A percentile compares a stretch with the other conserved stretches of the same genome.
These are phyloP conservation scores for Ficedula albicollis DNA, from an alignment of 2,797 vertebrate genomes.

Conservation along the genomic window DNA sequence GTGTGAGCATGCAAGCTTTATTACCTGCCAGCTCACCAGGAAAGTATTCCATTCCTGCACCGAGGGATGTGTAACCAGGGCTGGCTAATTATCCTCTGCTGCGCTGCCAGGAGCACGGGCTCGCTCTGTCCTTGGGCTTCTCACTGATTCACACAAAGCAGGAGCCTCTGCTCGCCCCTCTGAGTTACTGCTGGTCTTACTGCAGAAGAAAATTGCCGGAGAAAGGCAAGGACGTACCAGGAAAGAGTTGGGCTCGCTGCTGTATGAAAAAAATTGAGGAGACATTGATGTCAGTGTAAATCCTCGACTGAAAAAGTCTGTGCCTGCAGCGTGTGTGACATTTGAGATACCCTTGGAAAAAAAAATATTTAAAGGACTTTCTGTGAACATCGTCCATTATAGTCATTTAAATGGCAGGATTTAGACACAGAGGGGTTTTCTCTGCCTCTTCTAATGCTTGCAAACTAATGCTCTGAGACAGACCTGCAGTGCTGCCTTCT, in stretches of 20 bases:
- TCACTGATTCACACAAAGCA: background rate
- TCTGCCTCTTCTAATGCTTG: background rate
- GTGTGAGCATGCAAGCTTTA: conserved; percentile 9
- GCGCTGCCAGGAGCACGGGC: background rate
- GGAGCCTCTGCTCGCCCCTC: background rate
- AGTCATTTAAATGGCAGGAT: background rate
- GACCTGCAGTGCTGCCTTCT: background rate
- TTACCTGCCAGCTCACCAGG: conserved; percentile 58
- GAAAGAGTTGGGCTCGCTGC: background rate
- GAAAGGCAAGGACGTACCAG: background rate
- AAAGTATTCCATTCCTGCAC: conserved; percentile 53
- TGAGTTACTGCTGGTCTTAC: background rate
- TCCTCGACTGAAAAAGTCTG: background rate
- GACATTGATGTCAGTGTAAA: background rate
- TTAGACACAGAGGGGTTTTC: background rate
- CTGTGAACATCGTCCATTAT: background rate
- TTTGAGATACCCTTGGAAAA: background rate
- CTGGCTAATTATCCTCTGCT: conserved; percentile 3
- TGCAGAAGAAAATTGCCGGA: background rate
- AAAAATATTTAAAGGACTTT: background rate
- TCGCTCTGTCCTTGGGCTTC: background rate
- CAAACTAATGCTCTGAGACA: background rate
- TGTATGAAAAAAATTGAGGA: background rate
- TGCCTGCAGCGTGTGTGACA: background rate
- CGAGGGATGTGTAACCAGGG: background rate